Evolutionary conservation across 92 coral and sea anemone genomes (phyloP).

Genomic region (Zoanthus sociatus): DNA sequence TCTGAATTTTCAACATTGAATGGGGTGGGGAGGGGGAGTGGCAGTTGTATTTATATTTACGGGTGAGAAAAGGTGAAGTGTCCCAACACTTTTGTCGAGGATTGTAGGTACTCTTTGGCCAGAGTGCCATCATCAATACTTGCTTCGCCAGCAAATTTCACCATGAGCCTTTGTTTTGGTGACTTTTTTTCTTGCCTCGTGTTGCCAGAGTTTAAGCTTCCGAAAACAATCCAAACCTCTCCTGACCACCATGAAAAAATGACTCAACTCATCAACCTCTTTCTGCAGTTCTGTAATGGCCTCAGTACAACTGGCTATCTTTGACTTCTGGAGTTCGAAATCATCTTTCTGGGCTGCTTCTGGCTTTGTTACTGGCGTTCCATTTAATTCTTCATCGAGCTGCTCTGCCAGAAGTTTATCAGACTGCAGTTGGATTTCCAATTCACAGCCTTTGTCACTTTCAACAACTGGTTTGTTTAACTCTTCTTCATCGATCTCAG

Average conservation of each 20-base stretch:
- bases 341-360: slow-evolving; percentile 27
- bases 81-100: too few relatives aligned
- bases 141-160: slow-evolving; percentile 23
- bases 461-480: slow-evolving; percentile 34
- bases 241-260: slow-evolving; percentile 49
- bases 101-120: slow-evolving; percentile 34
- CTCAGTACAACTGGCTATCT: slow-evolving; percentile 33
- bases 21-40: too few relatives aligned
- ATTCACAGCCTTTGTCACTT: slow-evolving; percentile 33
- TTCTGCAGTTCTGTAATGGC: slow-evolving; percentile 32
- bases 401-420: slow-evolving; percentile 34
- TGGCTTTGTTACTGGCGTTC: slow-evolving; percentile 33
- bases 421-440: slow-evolving; percentile 25
- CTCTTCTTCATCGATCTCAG: slow-evolving; percentile 24
- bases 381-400: slow-evolving; percentile 30
- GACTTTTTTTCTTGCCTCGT: slow-evolving; percentile 29
- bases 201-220: slow-evolving; percentile 53
- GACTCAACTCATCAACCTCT: slow-evolving; percentile 43
- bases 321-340: slow-evolving; percentile 27
- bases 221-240: slow-evolving; percentile 51
- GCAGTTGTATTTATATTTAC: too few relatives aligned
- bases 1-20: too few relatives aligned
- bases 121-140: slow-evolving; percentile 30
- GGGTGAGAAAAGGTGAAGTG: too few relatives aligned
- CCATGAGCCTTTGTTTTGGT: slow-evolving; percentile 24